phyloP scores from a whole-genome alignment of 1,140 invertebrate species.

The Luehdorfia chinensis region DNA sequence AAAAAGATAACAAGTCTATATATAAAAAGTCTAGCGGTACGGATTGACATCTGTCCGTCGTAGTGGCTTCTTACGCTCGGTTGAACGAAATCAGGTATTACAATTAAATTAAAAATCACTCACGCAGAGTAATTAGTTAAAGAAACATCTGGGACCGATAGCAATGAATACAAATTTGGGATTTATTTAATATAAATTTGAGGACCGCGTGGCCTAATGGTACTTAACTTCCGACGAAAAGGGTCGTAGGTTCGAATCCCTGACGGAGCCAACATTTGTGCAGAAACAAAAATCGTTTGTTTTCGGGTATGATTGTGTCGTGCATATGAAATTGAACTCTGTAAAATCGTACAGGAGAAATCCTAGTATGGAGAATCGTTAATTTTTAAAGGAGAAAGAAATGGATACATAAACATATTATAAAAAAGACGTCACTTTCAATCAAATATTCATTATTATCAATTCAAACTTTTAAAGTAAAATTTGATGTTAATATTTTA shows the following conservation, averaged over 20 bases:
- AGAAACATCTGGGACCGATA: slow-evolving; percentile 45
- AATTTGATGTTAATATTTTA: background rate
- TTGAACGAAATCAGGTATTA: slow-evolving; percentile 70
- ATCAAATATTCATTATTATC: background rate
- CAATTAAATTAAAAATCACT: slow-evolving; percentile 76
- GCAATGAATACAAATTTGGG: slow-evolving; percentile 25
- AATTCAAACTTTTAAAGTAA: background rate
- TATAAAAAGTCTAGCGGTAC: slow-evolving; percentile 37
- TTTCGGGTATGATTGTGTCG: no score
- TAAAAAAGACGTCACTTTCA: background rate
- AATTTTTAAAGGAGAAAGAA: no score
- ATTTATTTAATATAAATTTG: no score
- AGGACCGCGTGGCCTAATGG: no score
- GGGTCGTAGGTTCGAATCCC: no score
- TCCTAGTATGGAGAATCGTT: no score
- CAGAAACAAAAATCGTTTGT: no score
- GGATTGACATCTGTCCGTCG: slow-evolving; percentile 66
- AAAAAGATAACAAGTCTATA: slow-evolving; percentile 26
- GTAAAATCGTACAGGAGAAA: no score
- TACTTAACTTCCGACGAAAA: no score
- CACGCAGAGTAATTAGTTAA: slow-evolving; percentile 57
- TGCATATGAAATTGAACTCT: no score
- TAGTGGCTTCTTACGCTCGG: slow-evolving; percentile 48
- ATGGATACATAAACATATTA: no score
- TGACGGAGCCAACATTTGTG: no score